A percentile compares a stretch with the other conserved stretches of the same genome.
Evolutionary conservation across 53 echinoderm and acorn worm genomes (phyloP).

Genomic region (Luidia sarsii): DNA sequence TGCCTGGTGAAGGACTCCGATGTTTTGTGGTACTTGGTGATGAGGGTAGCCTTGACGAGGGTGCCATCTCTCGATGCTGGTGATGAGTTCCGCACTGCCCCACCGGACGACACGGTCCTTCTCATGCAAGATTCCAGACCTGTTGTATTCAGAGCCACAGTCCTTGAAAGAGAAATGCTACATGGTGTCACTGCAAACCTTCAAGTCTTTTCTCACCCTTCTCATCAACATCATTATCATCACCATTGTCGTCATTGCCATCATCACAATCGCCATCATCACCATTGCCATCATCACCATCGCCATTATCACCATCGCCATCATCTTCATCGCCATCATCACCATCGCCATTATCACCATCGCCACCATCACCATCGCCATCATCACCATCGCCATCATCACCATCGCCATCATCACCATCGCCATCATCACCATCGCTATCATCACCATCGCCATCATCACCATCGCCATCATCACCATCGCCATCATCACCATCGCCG

Average conservation of each 20-base stretch:
- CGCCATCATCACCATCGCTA: slow-evolving; percentile 23
- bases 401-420: background rate
- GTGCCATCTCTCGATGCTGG: no score
- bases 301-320: slow-evolving; percentile 32
- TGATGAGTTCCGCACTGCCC: no score
- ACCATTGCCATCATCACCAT: slow-evolving; percentile 41
- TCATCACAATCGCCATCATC: slow-evolving; percentile 32
- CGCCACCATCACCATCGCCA: slow-evolving; percentile 35
- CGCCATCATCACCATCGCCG: background rate
- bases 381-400: background rate
- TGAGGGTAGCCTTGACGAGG: no score
- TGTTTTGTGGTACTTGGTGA: no score
- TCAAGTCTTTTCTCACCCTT: background rate
- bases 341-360: slow-evolving; percentile 48
- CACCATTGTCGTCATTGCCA: background rate
- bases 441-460: slow-evolving; percentile 20
- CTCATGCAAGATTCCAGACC: no score
- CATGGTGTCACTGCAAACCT: no score
- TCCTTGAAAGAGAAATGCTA: no score
- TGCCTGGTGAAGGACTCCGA: no score
- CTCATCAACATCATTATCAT: background rate
- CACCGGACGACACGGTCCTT: no score
- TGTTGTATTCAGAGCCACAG: no score
- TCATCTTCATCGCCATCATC: slow-evolving; percentile 57
- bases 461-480: slow-evolving; percentile 3